Evolutionary conservation across 2,113 vertebrate species (phyloP).

Genomic region (Chaetura pelagica): DNA sequence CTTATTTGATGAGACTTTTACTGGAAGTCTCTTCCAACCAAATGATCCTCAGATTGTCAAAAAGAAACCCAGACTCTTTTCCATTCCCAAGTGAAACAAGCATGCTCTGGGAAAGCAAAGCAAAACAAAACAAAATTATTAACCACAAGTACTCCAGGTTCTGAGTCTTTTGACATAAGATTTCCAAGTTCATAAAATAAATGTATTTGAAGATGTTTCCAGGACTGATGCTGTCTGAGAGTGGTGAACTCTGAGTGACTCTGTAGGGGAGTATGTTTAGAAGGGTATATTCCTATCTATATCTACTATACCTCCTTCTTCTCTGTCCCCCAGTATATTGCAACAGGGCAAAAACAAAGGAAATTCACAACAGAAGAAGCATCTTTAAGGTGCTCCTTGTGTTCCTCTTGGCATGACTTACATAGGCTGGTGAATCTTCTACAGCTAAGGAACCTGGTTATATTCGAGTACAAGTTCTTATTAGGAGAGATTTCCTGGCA

Average conservation of each 20-base stretch:
- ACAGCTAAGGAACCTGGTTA: background rate
- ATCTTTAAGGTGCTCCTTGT: background rate
- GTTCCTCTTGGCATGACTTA: background rate
- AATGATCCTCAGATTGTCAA: background rate
- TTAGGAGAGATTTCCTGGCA: constrained; percentile 6
- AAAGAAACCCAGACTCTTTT: background rate
- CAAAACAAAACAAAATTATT: background rate
- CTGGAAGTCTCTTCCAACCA: background rate
- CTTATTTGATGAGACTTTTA: background rate
- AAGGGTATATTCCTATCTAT: background rate
- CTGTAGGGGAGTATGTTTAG: background rate
- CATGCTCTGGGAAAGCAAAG: background rate
- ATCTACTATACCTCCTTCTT: background rate
- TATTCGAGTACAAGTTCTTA: background rate
- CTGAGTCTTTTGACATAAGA: background rate
- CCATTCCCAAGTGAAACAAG: background rate
- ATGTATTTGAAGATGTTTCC: background rate
- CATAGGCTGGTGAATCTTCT: background rate
- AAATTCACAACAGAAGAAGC: background rate
- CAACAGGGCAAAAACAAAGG: background rate
- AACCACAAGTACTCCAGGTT: background rate
- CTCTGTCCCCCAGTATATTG: background rate
- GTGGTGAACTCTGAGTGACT: background rate
- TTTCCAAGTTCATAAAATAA: background rate
- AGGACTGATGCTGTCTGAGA: background rate